Evolutionary conservation across 2,113 vertebrate genomes (phyloP).

Genomic region (Numida meleagris): DNA sequence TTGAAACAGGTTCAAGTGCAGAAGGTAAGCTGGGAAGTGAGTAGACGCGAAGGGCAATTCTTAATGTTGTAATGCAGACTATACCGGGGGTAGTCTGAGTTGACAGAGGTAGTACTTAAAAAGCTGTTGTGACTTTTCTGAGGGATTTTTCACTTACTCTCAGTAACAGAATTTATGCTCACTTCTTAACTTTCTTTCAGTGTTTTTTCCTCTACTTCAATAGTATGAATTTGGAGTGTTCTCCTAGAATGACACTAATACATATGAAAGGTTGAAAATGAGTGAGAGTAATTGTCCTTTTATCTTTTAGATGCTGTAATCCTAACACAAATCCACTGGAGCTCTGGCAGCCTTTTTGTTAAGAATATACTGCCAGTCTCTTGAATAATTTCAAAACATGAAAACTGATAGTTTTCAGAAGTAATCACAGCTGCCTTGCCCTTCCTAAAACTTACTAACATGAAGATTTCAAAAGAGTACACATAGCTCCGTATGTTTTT

Average conservation of each 20-base stretch:
- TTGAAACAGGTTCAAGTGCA: neutral
- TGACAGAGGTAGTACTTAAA: neutral
- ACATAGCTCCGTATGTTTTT: neutral
- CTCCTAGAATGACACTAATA: neutral
- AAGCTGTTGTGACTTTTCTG: neutral
- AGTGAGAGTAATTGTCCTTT: neutral
- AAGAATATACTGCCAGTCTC: neutral
- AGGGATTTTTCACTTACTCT: neutral
- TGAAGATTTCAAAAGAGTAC: neutral
- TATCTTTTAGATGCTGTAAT: neutral
- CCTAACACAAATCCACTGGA: neutral
- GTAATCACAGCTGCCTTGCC: neutral
- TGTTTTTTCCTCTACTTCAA: neutral
- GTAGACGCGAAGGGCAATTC: rapidly evolving
- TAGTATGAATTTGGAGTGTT: neutral
- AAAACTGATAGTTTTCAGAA: neutral
- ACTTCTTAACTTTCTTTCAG: neutral
- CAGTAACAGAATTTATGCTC: neutral
- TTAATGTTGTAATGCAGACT: neutral
- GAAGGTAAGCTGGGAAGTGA: neutral
- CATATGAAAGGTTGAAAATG: neutral
- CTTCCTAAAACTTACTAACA: neutral
- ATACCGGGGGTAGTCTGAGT: neutral
- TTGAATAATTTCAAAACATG: neutral
- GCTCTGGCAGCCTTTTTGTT: neutral